Evolutionary conservation across 2,888 invertebrate genomes (phyloP), one percentile per base, ranked within the genome.

Genomic region (Sinhomidia bicolor): DNA sequence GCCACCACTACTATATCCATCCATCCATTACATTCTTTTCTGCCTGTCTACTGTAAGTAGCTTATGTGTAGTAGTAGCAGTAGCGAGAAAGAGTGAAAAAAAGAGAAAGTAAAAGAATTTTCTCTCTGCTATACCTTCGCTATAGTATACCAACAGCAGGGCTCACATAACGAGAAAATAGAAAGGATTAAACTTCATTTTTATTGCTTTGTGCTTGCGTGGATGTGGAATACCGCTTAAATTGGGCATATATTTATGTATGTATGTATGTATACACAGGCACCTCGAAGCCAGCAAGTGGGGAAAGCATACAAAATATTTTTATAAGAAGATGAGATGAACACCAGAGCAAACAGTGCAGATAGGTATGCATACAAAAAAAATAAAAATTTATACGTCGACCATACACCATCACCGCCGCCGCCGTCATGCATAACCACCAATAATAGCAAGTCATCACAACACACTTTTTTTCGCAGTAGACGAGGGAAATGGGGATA

Each of bases 101-200:
- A n/a, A 1, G 17, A 4, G 2, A 54, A 17, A 54, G 14, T 54
- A 3, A 5, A 54, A 54, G 51, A 1, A 36, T 36, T 36, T 36
- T 36, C 36, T 36, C 36, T 36, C 44, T 9, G 44, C 57, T 57
- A 20, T 57, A 6, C 47, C 17, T 17, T 17, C 54, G 2, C 17
- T 54, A 14, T 36, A 54, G 17, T 17, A 54, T 54, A 17, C n/a
- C 14, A 7, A 36, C 36, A 36, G 36, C 36, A 47, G 5, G 44
- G n/a, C n/a, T n/a, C 44, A 7, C 12, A 47, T 47, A 12, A 2
- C 26, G 60, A 60, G 60, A 26, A 68, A 68, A 68, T 68, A 9
- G 74, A 74, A 74, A 47, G 85, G 85, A 85, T 85, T 85, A 85
- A 85, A 85, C 78, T 76, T 57, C 60, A 76, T 85, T 85, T 84